Base-by-base conservation (phyloP, 2,888 invertebrate genomes). In the Philaethria dido region DNA sequence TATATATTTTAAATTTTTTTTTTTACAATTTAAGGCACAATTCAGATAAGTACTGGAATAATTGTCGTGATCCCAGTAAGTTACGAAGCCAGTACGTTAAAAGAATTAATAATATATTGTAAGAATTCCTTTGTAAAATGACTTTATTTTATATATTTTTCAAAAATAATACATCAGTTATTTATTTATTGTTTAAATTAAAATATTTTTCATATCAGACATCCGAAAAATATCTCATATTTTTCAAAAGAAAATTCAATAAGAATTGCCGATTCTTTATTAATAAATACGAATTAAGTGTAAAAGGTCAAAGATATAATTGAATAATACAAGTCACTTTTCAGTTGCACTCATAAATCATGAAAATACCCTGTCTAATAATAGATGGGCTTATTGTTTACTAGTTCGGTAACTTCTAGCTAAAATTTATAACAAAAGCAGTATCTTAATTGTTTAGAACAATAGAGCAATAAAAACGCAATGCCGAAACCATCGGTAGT, bases 391-490 rank as follows among this genome's bases (percentile, higher is more conserved):
- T 22, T 60, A 33, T 60, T 60, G 47, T 33, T 60, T 33, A 60
- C 47, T 33, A 45, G 1, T 60, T 60, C 60, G 33, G 60, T 33
- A 60, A 60, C 16, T 29, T 45, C 20, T 18, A 60, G 45, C 29
- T 18, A 50, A 47, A 50, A 47, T 39, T 33, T 45, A 52, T n/a
- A 55, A 57, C 62, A 66, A 66, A 63, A 60, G 29, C 16, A n/a
- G 54, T 39, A 61, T 11, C 36, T 20, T 25, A 63, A 57, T 57
- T 57, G 55, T 67, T 45, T 60, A 29, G 16, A 69, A 66, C 69
- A 69, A 66, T 66, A 69, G 39, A 57, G 13, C 22, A 61, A 57
- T 62, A 48, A 57, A 66, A 48, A 67, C 22, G 66, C 67, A 64
- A 66, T 52, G 14, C 44, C 54, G 54, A 61, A 66, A 63, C 52